Percentiles rank a stretch among this genome's conserved stretches.
Evolutionary conservation across 2,888 invertebrate genomes (phyloP).

Genomic region (Bellardia pandia): DNA sequence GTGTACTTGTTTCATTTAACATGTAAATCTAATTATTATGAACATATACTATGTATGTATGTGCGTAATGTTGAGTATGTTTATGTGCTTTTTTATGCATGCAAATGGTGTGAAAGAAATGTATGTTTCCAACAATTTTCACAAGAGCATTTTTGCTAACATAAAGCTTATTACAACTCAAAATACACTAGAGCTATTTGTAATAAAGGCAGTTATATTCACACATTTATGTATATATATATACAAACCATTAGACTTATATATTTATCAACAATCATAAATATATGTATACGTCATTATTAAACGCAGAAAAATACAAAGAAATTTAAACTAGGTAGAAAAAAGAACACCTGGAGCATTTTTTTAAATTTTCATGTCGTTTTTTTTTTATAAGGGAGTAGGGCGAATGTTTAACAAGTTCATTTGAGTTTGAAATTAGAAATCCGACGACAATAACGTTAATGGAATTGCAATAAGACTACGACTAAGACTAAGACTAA

Average conservation of each 20-base stretch:
- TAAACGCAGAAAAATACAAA: too few relatives aligned
- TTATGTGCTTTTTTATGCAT: not conserved
- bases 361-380: too few relatives aligned
- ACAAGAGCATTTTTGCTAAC: not conserved
- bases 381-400: too few relatives aligned
- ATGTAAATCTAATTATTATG: slow-evolving; percentile 31
- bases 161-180: not conserved
- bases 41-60: not conserved
- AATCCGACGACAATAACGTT: too few relatives aligned
- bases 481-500: too few relatives aligned
- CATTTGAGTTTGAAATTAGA: too few relatives aligned
- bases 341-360: too few relatives aligned
- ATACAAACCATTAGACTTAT: not conserved
- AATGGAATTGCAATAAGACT: too few relatives aligned
- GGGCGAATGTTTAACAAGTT: too few relatives aligned
- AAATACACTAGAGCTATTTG: not conserved
- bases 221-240: not conserved
- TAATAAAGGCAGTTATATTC: not conserved
- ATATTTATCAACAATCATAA: too few relatives aligned
- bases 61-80: not conserved
- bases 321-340: too few relatives aligned
- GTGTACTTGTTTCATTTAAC: slow-evolving; percentile 34
- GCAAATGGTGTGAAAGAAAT: not conserved
- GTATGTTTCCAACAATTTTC: not conserved
- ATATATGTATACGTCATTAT: too few relatives aligned